Percentiles rank a stretch among this genome's conserved stretches.
Conservation (phyloP, 2,797 vertebrate genomes). For the Onychomys torridus region DNA sequence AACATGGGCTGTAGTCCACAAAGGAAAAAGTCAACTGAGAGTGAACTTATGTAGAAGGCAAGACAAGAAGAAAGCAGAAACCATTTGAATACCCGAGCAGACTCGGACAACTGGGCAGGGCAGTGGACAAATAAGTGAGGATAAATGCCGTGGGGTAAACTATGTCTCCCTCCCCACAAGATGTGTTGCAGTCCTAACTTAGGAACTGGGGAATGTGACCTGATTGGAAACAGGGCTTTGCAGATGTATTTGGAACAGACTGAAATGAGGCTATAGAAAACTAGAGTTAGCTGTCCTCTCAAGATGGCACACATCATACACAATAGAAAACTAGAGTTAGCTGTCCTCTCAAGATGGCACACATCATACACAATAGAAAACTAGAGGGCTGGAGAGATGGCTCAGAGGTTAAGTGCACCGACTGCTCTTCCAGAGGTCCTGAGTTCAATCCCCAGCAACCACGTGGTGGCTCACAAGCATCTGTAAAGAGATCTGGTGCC, state of each 20-base stretch:
- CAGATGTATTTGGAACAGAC: slow-evolving; percentile 19
- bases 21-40: slow-evolving; percentile 7
- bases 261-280: background rate
- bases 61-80: slow-evolving; percentile 21
- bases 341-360: background rate
- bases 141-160: background rate
- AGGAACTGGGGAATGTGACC: background rate
- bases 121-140: background rate
- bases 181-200: background rate
- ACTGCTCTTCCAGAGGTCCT: too few species aligned
- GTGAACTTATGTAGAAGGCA: background rate
- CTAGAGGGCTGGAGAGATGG: too few species aligned
- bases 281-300: background rate
- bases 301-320: background rate
- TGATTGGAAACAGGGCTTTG: slow-evolving; percentile 25
- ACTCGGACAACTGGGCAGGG: background rate
- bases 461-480: too few species aligned
- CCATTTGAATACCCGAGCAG: background rate
- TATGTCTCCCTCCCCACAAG: background rate
- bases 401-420: too few species aligned
- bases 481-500: too few species aligned
- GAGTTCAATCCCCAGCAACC: too few species aligned
- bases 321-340: background rate
- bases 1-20: background rate
- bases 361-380: too few species aligned